phyloP scores from a whole-genome alignment of 2,113 vertebrate species.

The Porphyrio hochstetteri region DNA sequence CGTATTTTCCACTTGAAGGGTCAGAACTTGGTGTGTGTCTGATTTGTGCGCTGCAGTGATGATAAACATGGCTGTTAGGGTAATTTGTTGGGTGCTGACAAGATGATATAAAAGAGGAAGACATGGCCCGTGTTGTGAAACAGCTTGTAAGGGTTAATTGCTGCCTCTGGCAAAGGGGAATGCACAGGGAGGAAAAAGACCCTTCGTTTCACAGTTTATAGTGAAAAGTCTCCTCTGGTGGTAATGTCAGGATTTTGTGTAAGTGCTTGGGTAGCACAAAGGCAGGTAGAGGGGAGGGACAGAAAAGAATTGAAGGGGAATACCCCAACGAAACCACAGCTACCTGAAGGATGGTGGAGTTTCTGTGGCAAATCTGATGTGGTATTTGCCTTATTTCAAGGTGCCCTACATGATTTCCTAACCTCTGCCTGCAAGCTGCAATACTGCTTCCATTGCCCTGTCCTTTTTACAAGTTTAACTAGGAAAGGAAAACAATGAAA shows the following conservation, averaged over 20 bases:
- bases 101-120: background rate
- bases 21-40: background rate
- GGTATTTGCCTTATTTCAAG: background rate
- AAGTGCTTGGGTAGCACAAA: background rate
- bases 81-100: background rate
- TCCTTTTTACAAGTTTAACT: background rate
- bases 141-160: slow-evolving; percentile 23
- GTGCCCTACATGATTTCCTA: background rate
- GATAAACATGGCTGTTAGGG: background rate
- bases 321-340: background rate
- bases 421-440: background rate
- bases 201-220: background rate
- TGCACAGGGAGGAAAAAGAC: background rate
- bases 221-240: background rate
- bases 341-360: background rate
- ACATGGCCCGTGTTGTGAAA: background rate
- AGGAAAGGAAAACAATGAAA: background rate
- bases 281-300: background rate
- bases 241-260: background rate
- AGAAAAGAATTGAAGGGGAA: background rate
- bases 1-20: background rate
- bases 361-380: background rate
- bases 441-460: background rate
- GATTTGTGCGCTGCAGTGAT: background rate
- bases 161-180: background rate